Percentiles rank a stretch among this genome's conserved stretches.
These are phyloP conservation scores for Chanos chanos DNA, from an alignment of 2,797 vertebrate genomes.

Conservation along the genomic window DNA sequence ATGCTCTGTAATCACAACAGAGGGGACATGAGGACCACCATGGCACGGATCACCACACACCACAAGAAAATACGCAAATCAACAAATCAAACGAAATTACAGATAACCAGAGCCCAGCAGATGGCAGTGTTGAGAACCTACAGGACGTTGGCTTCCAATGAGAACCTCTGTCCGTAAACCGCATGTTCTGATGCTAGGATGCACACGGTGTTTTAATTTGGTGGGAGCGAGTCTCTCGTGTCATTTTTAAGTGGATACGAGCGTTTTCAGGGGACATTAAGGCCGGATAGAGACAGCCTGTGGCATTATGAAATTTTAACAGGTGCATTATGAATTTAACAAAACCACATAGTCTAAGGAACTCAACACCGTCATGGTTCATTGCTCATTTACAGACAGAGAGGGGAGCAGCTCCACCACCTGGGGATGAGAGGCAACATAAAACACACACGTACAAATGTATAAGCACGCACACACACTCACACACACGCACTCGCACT, in stretches of 20 bases:
- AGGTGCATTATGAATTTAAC: too few relatives aligned
- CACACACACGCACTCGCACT: neutral
- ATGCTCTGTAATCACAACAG: conserved; percentile 94
- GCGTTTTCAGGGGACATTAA: too few relatives aligned
- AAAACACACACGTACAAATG: neutral
- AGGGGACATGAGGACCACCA: conserved; percentile 73
- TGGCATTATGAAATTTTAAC: neutral
- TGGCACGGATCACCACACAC: neutral
- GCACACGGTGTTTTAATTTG: too few relatives aligned
- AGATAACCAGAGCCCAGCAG: conserved; percentile 29
- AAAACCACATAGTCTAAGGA: too few relatives aligned
- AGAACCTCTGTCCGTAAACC: neutral
- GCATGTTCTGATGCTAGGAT: neutral
- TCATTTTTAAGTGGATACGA: too few relatives aligned
- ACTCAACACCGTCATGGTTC: conserved; percentile 25
- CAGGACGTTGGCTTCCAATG: neutral
- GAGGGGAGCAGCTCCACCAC: conserved; percentile 8
- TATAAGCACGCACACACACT: neutral
- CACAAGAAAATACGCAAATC: conserved; percentile 4
- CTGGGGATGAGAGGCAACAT: neutral
- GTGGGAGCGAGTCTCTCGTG: too few relatives aligned
- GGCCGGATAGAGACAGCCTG: too few relatives aligned
- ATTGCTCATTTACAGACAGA: neutral
- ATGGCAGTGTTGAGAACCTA: conserved; percentile 39
- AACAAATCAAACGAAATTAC: conserved; percentile 5